phyloP scores from a whole-genome alignment of 30 jellyfish, hydroid and myxozoan species.

The Clytia hemisphaerica region DNA sequence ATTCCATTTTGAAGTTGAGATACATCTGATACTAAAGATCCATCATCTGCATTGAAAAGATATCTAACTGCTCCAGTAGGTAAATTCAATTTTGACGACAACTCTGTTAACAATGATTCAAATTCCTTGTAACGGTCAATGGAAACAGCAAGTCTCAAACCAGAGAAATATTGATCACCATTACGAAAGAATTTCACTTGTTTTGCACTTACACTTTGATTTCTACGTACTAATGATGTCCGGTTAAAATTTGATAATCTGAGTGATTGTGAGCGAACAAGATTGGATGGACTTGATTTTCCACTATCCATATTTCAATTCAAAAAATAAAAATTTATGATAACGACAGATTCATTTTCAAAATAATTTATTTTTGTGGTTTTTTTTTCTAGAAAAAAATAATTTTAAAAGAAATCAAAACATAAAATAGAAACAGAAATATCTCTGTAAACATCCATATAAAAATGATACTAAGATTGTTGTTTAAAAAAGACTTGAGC shows the following conservation, averaged over 20 bases:
- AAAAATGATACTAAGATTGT: no score
- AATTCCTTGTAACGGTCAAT: slow-evolving; percentile 80
- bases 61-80: slow-evolving; percentile 95
- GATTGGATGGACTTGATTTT: slow-evolving; percentile 34
- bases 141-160: slow-evolving; percentile 88
- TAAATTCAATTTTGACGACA: slow-evolving; percentile 67
- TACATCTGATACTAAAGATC: slow-evolving; percentile 74
- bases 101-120: slow-evolving; percentile 84
- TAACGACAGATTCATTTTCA: no score
- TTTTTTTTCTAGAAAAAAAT: no score
- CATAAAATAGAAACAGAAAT: no score
- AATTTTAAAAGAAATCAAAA: no score
- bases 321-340: no score
- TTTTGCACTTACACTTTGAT: slow-evolving; percentile 91
- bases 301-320: slow-evolving; percentile 44
- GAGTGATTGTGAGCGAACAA: slow-evolving; percentile 73
- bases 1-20: slow-evolving; percentile 90
- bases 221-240: slow-evolving; percentile 79
- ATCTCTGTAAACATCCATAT: no score
- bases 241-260: slow-evolving; percentile 53
- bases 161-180: slow-evolving; percentile 89
- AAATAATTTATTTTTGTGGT: no score
- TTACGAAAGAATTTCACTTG: slow-evolving; percentile 83
- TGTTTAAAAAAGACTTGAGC: no score
- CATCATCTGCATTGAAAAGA: slow-evolving; percentile 84